Percentiles rank a stretch among this genome's conserved stretches.
phyloP scores from a whole-genome alignment of 1,140 invertebrate genomes.

The Nomia melanderi region DNA sequence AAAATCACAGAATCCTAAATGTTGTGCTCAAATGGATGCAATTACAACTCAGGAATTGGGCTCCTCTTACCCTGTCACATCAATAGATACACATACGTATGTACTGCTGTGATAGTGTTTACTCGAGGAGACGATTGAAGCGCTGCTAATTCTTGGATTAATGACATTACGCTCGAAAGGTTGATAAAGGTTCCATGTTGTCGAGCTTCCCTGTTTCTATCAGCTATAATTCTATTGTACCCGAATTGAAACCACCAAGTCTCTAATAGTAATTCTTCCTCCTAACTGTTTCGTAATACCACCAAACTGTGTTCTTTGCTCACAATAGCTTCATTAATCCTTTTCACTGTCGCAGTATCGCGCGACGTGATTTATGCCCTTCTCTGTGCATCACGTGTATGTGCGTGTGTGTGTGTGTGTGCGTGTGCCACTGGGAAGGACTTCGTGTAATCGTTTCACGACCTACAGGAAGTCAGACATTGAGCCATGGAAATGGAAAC shows the following conservation, averaged over 20 bases:
- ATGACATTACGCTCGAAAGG: conserved; percentile 15
- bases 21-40: too few species aligned
- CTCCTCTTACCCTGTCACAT: too few species aligned
- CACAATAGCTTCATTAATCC: conserved; percentile 49
- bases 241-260: conserved; percentile 8
- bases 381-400: not conserved
- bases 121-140: not conserved
- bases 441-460: conserved; percentile 8
- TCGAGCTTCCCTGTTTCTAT: not conserved
- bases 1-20: too few species aligned
- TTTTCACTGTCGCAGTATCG: conserved; percentile 36
- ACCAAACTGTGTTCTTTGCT: conserved; percentile 24
- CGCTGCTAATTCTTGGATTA: not conserved
- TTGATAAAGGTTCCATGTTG: not conserved
- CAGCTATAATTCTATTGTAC: conserved; percentile 12
- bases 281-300: conserved; percentile 22
- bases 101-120: not conserved
- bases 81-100: too few species aligned
- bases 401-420: not conserved
- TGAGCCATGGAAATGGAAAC: conserved; percentile 5
- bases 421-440: conserved; percentile 1
- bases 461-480: not conserved
- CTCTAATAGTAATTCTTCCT: conserved; percentile 11
- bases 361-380: conserved; percentile 26
- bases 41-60: too few species aligned